Conservation (phyloP, 2,888 invertebrate genomes). For the Hydroisotoma schaefferi region DNA sequence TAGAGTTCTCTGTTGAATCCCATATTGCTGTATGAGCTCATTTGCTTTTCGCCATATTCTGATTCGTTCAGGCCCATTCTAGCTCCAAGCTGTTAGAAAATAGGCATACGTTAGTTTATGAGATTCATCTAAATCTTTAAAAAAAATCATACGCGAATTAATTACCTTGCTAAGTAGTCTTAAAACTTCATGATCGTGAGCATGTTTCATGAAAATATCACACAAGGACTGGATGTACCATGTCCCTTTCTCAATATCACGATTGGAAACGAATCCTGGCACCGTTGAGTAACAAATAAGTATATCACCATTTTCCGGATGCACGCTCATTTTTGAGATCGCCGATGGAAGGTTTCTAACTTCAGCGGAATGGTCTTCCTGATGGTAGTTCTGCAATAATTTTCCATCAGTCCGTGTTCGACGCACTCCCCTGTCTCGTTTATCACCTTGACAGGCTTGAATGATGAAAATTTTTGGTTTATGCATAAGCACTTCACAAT, state of each 20-base stretch:
- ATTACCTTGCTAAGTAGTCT: conserved; percentile 27
- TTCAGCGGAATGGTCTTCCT: background rate
- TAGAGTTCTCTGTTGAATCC: conserved; percentile 42
- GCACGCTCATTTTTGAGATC: conserved; percentile 14
- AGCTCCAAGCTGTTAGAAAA: conserved; percentile 28
- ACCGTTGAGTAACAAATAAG: conserved; percentile 41
- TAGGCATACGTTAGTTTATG: background rate
- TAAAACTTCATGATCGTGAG: conserved; percentile 37
- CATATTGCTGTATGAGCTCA: conserved; percentile 33
- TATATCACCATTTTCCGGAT: conserved; percentile 39
- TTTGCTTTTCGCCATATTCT: conserved; percentile 40
- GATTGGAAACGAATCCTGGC: conserved; percentile 44
- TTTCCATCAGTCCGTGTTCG: conserved; percentile 23
- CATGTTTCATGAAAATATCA: conserved; percentile 32
- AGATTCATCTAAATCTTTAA: background rate
- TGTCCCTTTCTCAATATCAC: conserved; percentile 38
- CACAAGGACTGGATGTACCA: conserved; percentile 38
- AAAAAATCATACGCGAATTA: background rate
- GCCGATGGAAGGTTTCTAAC: background rate
- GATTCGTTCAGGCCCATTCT: conserved; percentile 32
- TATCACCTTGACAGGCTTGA: conserved; percentile 42
- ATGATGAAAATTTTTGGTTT: conserved; percentile 46
- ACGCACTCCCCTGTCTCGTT: conserved; percentile 29
- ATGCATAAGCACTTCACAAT: conserved; percentile 30
- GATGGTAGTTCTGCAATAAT: background rate